Evolutionary conservation across 2,888 invertebrate species (phyloP), one percentile per base, ranked within the genome.

Genomic region (Teinopalpus imperialis): DNA sequence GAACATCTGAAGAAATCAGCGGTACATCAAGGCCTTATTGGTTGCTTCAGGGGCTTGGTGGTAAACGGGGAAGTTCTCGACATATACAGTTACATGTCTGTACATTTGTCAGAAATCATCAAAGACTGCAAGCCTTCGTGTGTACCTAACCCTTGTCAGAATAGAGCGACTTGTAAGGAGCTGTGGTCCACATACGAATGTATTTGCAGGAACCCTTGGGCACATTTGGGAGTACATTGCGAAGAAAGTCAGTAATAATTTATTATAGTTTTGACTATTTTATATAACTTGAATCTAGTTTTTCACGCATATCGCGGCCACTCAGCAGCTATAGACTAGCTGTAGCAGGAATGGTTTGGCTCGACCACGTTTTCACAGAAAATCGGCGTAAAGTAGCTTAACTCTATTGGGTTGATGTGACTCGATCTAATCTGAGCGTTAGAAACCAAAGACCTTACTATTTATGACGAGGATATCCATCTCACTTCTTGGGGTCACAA

Each of bases 121-220:
- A 95, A 95, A 72, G 97, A 97, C 70, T 98, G 98, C 71, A 96
- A 95, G 69, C 97, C 97, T 0, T 97, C 97, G 0, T 98, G 98
- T 78, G 96, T 96, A 54, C 97, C 97, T 0, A 97, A 97, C 70
- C 97, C 97, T 4, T 98, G 98, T 72, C 93, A 94, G 74, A 97
- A 98, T 73, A 96, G 94, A 31, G 98, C 97, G 0, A 92, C 92
- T 53, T 98, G 96, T 71, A 96, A 96, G 63, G 97, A 98, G 72
- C 86, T 95, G 0, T 98, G 97, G 97, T 97, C 96, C 50, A 94
- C 94, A 18, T 98, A 97, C 61, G 94, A 95, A 65, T 98, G 98
- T 74, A 94, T 95, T 54, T 98, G 98, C 81, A 94, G 94, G 57
- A 98, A 98, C 79, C 93, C 93, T 26, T 96, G 97, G 95, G 97